Conservation (phyloP, 2,797 vertebrate genomes). For the Ctenosaura bakeri region DNA sequence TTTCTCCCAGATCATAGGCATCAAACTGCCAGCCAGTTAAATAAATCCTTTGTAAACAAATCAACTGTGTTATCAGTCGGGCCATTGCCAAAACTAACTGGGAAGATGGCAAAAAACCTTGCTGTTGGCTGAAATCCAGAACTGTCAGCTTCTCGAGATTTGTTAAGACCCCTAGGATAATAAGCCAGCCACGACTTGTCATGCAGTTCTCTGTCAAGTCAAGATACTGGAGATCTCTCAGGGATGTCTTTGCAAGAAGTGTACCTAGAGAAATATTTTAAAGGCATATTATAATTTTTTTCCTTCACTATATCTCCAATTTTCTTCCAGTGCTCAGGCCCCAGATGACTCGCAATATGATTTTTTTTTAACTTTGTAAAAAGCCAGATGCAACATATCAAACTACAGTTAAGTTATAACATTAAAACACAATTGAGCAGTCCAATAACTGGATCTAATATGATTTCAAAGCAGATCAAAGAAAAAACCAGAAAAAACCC, state of each 20-base stretch:
- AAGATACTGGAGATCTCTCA: conserved; percentile 68
- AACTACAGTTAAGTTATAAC: too few species aligned
- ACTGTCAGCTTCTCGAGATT: conserved; percentile 66
- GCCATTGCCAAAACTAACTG: conserved; percentile 66
- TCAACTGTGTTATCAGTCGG: conserved; percentile 59
- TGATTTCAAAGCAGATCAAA: too few species aligned
- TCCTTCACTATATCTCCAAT: too few species aligned
- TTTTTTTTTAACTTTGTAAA: too few species aligned
- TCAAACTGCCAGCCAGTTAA: conserved; percentile 72
- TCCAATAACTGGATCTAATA: too few species aligned
- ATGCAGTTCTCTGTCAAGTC: conserved; percentile 67
- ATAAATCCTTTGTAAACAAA: conserved; percentile 63
- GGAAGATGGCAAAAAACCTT: conserved; percentile 59
- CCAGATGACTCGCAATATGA: too few species aligned
- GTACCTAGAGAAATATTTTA: conserved; percentile 55
- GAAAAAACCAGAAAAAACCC: too few species aligned
- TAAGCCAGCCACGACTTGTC: conserved; percentile 69
- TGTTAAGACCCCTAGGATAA: conserved; percentile 58
- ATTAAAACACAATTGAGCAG: too few species aligned
- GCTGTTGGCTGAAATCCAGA: conserved; percentile 69
- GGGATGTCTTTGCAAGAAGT: conserved; percentile 58
- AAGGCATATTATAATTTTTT: neutral
- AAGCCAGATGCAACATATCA: too few species aligned
- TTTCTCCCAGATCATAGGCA: conserved; percentile 58
- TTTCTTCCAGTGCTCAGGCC: too few species aligned